Conservation (phyloP, 2,113 vertebrate genomes). For the Prinia subflava region DNA sequence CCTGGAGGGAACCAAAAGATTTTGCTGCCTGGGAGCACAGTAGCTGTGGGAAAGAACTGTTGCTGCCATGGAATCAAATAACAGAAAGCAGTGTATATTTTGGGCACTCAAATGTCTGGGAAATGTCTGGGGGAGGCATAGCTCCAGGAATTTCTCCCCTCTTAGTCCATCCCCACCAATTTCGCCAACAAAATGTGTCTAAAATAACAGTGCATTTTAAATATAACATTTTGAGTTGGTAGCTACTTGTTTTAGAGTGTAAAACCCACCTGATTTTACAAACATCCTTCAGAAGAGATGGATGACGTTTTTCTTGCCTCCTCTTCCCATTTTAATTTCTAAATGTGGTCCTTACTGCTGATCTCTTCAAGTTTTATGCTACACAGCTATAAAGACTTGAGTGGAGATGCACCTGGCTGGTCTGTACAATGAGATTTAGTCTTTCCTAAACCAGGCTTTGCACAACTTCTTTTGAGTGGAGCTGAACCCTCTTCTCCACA, state of each 20-base stretch:
- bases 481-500: neutral
- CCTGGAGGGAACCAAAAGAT: neutral
- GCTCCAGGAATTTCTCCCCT: neutral
- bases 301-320: neutral
- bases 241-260: neutral
- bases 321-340: neutral
- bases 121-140: neutral
- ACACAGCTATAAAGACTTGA: too few relatives aligned
- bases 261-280: neutral
- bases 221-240: neutral
- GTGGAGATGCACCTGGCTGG: neutral
- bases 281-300: neutral
- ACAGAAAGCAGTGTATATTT: neutral
- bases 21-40: neutral
- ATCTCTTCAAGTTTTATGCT: neutral
- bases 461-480: neutral
- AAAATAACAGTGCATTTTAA: conserved; percentile 8
- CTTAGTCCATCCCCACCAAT: neutral
- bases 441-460: neutral
- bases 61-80: neutral
- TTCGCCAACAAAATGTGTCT: neutral
- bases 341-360: neutral
- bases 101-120: neutral
- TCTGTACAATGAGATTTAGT: neutral
- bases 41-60: neutral